phyloP scores from a whole-genome alignment of 2,113 vertebrate species.

The Notechis scutatus region DNA sequence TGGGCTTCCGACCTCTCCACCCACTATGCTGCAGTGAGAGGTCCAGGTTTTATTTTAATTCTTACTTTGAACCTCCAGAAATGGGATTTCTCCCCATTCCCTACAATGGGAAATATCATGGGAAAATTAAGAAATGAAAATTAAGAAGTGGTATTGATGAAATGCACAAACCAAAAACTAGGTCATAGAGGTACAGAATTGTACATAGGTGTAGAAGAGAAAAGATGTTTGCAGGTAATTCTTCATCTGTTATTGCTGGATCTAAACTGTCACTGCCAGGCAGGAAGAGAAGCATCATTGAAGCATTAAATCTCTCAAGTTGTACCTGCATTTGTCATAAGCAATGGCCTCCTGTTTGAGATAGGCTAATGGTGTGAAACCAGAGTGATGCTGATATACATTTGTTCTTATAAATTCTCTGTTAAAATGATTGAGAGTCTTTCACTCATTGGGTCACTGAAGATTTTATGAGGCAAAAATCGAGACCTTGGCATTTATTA shows the following conservation, averaged over 20 bases:
- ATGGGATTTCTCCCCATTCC: background rate
- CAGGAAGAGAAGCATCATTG: background rate
- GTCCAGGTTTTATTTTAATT: background rate
- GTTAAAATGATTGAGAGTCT: constrained; percentile 21
- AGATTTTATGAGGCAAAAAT: constrained; percentile 25
- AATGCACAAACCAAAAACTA: background rate
- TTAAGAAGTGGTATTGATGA: background rate
- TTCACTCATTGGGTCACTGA: constrained; percentile 15
- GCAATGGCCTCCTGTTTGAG: background rate
- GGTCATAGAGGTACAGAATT: background rate
- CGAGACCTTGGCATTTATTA: constrained; percentile 21
- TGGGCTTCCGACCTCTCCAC: background rate
- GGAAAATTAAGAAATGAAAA: background rate
- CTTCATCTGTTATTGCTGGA: background rate
- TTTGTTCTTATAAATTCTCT: constrained; percentile 14
- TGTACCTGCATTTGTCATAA: background rate
- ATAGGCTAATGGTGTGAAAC: constrained; percentile 18
- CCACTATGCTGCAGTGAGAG: background rate
- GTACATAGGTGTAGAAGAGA: no score
- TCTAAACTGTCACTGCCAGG: background rate
- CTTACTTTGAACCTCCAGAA: background rate
- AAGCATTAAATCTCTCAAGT: background rate
- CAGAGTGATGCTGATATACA: constrained; percentile 8
- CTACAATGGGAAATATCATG: background rate
- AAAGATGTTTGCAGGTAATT: background rate